Conservation (phyloP, 2,113 vertebrate species). For the Zosterops japonicus region DNA sequence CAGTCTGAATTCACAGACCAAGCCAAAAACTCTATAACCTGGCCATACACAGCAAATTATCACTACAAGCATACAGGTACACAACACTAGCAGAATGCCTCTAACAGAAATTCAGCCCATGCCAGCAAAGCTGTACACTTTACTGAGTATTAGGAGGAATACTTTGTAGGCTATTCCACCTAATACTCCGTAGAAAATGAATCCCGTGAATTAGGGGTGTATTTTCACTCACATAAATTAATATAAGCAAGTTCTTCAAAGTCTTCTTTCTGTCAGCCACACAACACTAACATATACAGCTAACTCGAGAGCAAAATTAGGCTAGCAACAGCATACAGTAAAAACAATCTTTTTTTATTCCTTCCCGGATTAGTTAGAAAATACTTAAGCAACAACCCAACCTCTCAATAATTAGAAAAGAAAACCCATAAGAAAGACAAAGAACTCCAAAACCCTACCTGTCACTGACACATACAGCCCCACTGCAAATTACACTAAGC, state of each 20-base stretch:
- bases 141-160: no score
- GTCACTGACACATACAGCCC: not conserved
- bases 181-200: not conserved
- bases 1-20: not conserved
- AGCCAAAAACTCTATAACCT: not conserved
- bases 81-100: not conserved
- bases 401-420: not conserved
- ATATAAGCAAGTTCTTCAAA: not conserved
- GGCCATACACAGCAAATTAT: not conserved
- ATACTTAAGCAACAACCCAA: not conserved
- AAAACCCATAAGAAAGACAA: not conserved
- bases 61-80: not conserved
- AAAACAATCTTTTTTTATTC: not conserved
- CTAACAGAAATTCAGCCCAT: not conserved
- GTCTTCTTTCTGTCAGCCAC: not conserved
- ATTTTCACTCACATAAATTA: not conserved
- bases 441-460: not conserved
- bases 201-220: not conserved
- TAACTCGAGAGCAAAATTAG: rapidly evolving
- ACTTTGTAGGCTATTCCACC: not conserved
- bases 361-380: not conserved
- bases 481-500: not conserved
- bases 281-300: not conserved
- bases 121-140: not conserved
- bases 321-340: not conserved